These are phyloP conservation scores for Dromaius novaehollandiae DNA, from an alignment of 2,113 vertebrate genomes.

Conservation along the genomic window DNA sequence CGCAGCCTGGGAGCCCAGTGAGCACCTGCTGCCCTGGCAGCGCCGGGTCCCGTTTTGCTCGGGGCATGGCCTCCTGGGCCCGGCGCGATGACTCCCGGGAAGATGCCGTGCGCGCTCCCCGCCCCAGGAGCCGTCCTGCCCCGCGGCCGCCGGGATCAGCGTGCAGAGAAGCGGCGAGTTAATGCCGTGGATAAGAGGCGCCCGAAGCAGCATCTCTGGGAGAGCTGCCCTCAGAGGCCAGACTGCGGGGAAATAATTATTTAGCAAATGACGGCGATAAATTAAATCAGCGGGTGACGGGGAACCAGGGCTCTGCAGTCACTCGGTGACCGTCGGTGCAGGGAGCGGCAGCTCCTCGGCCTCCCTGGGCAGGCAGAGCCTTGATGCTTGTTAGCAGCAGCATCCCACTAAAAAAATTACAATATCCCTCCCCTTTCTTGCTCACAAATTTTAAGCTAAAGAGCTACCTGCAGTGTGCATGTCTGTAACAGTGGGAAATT, in stretches of 20 bases:
- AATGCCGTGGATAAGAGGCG: not conserved
- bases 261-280: not conserved
- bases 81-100: no score
- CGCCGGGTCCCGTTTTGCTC: no score
- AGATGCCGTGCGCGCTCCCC: no score
- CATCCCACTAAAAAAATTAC: no score
- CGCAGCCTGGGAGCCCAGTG: no score
- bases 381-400: no score
- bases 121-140: no score
- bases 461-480: not conserved
- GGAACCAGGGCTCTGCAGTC: not conserved
- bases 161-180: not conserved
- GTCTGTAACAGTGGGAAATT: not conserved
- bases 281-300: not conserved
- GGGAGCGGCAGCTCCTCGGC: not conserved
- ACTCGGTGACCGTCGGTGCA: not conserved
- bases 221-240: not conserved
- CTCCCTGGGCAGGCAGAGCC: not conserved
- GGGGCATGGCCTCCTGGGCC: no score
- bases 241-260: not conserved
- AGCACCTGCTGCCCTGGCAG: no score
- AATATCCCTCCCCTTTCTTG: not conserved
- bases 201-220: accelerated
- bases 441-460: not conserved
- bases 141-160: accelerated